These are phyloP conservation scores for Callithrix jacchus DNA, from an alignment of 2,113 vertebrate species.

Conservation along the genomic window DNA sequence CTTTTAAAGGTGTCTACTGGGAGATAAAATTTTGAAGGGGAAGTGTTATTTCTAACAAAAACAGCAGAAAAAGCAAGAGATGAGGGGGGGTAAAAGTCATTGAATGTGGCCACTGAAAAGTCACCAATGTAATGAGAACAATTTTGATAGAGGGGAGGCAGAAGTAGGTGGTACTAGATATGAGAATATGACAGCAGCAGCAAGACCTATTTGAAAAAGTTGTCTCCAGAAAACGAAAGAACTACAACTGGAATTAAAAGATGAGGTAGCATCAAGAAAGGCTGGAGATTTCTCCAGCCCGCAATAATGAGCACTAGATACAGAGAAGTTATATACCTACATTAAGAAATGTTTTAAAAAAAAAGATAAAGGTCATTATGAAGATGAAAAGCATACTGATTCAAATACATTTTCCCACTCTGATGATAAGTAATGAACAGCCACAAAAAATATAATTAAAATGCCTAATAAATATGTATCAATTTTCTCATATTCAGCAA, in stretches of 20 bases:
- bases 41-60: neutral
- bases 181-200: neutral
- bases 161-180: neutral
- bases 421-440: neutral
- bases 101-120: neutral
- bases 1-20: neutral
- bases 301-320: neutral
- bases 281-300: neutral
- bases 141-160: neutral
- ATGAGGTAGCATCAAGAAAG: neutral
- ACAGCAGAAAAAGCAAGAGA: neutral
- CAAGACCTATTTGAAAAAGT: neutral
- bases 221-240: neutral
- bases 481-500: neutral
- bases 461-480: neutral
- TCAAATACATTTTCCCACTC: neutral
- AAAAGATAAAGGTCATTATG: neutral
- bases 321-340: neutral
- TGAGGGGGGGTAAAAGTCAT: neutral
- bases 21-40: conserved; percentile 17
- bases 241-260: neutral
- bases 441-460: neutral
- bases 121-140: neutral
- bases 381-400: neutral
- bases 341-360: neutral